phyloP scores from a whole-genome alignment of 2,113 vertebrate species.

The Corythaeola cristata region DNA sequence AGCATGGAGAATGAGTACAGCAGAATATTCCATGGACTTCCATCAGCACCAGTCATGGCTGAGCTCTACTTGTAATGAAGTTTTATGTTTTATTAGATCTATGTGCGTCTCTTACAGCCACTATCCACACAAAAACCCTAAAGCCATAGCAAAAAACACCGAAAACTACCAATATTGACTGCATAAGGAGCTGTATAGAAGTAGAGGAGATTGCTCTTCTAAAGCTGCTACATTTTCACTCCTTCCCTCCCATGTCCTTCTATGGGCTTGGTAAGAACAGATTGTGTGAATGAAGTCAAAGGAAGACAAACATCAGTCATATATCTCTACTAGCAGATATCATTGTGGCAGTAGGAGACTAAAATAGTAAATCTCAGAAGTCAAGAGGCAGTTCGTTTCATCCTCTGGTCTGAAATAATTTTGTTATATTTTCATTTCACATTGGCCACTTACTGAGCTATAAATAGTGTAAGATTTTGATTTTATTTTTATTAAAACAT shows the following conservation, averaged over 20 bases:
- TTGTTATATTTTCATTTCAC: neutral
- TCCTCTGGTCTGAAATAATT: neutral
- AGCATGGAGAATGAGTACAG: neutral
- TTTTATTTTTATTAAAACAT: neutral
- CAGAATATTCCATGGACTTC: neutral
- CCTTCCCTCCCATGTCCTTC: neutral
- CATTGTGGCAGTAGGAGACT: neutral
- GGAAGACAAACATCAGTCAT: neutral
- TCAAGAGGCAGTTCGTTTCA: neutral
- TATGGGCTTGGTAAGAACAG: neutral
- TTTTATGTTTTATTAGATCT: neutral
- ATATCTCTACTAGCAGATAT: neutral
- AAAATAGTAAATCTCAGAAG: neutral
- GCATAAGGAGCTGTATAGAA: neutral
- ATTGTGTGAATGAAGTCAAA: neutral
- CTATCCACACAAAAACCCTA: neutral
- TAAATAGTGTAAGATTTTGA: neutral
- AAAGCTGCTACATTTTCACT: neutral
- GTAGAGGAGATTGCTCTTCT: neutral
- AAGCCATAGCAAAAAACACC: neutral
- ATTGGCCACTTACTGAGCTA: neutral
- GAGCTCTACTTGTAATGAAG: neutral
- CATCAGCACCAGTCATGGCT: neutral
- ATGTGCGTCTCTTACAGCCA: neutral
- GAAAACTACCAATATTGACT: neutral